Evolutionary conservation across 2,113 vertebrate species (phyloP).

Genomic region (Andinoacara biseriatus): DNA sequence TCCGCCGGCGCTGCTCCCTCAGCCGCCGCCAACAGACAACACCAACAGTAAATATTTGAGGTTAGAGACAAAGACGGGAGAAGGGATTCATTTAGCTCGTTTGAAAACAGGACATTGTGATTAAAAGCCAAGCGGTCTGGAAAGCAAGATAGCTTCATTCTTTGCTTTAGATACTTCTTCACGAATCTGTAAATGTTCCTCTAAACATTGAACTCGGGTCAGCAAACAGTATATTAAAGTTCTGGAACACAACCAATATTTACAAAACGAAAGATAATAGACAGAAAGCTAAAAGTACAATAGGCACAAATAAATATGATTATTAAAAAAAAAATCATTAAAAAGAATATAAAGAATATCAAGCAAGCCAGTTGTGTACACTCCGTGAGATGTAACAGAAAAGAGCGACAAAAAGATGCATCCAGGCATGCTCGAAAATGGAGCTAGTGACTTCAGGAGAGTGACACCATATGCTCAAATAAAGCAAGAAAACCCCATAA

Average conservation of each 20-base stretch:
- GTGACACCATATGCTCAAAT: conserved; percentile 62
- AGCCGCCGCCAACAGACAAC: conserved; percentile 68
- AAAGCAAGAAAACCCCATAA: conserved; percentile 64
- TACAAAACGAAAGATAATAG: conserved; percentile 3
- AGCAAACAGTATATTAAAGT: neutral
- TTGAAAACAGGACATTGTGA: conserved; percentile 79
- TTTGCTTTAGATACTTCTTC: conserved; percentile 21
- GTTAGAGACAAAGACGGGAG: conserved; percentile 78
- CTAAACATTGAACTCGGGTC: conserved; percentile 10
- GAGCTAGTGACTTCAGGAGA: conserved; percentile 45
- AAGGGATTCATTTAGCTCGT: conserved; percentile 74
- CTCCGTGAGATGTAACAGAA: conserved; percentile 6
- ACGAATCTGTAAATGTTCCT: conserved; percentile 24
- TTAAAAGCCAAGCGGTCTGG: conserved; percentile 66
- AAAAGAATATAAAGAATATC: too few relatives aligned
- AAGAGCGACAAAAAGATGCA: conserved; percentile 18
- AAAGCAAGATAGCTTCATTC: conserved; percentile 22
- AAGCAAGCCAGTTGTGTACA: neutral
- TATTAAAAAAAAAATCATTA: neutral
- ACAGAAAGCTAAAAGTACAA: neutral
- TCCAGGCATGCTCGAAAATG: conserved; percentile 14
- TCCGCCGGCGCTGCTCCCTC: conserved; percentile 44
- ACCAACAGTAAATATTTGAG: conserved; percentile 82
- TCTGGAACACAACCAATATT: neutral
- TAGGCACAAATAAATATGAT: neutral